Percentiles rank a stretch among this genome's conserved stretches.
Evolutionary conservation across 2,113 vertebrate species (phyloP).

Genomic region (Burhinus oedicnemus): DNA sequence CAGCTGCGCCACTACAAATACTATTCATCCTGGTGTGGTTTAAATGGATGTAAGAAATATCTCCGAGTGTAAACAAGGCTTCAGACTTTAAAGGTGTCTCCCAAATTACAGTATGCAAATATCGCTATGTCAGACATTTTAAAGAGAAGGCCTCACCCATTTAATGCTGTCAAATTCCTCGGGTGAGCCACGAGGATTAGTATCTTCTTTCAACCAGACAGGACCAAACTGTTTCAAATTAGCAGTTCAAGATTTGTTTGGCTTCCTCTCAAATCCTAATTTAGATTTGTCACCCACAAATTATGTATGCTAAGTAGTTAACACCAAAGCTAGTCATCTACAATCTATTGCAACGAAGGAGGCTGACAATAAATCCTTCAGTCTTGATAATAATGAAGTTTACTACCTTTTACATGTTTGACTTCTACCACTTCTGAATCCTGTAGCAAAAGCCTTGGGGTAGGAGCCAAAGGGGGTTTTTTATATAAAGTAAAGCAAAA

Average conservation of each 20-base stretch:
- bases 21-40: background rate
- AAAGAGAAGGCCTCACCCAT: constrained; percentile 11
- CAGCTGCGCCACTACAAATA: background rate
- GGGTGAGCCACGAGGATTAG: background rate
- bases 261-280: constrained; percentile 60
- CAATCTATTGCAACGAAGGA: constrained; percentile 62
- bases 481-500: constrained; percentile 50
- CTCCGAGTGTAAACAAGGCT: constrained; percentile 40
- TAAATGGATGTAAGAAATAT: background rate
- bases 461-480: constrained; percentile 41
- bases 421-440: constrained; percentile 63
- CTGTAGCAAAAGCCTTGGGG: constrained; percentile 39
- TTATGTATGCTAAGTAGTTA: constrained; percentile 54
- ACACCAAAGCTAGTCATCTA: constrained; percentile 70
- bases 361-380: constrained; percentile 48
- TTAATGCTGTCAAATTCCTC: background rate
- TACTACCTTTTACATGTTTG: constrained; percentile 49
- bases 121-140: background rate
- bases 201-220: constrained; percentile 8
- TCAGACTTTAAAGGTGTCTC: constrained; percentile 21
- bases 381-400: constrained; percentile 50
- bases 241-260: constrained; percentile 16
- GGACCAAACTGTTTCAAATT: constrained; percentile 33
- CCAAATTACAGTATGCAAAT: background rate
- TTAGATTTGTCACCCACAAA: constrained; percentile 52